Conservation (phyloP, 2,888 invertebrate genomes). For the Chymomyza fuscimana region DNA sequence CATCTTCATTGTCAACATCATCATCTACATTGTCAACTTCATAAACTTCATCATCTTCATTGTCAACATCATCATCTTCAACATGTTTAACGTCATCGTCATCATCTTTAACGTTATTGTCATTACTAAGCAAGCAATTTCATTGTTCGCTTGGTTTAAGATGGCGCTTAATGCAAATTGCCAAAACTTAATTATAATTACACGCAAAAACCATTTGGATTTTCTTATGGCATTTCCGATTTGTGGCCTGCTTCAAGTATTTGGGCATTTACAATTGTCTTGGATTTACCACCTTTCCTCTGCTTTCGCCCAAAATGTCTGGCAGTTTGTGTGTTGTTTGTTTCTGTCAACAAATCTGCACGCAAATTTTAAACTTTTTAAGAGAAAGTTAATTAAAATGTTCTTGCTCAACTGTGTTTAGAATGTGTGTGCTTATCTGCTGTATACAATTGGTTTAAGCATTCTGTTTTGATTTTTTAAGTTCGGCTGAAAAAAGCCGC, state of each 20-base stretch:
- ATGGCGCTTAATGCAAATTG: conserved; percentile 60
- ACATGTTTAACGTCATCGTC: conserved; percentile 8
- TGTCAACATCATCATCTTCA: conserved; percentile 14
- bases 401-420: neutral
- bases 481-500: neutral
- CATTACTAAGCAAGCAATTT: conserved; percentile 46
- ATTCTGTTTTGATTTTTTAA: neutral
- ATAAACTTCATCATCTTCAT: conserved; percentile 25
- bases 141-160: conserved; percentile 37
- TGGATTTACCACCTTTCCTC: neutral
- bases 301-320: neutral
- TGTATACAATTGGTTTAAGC: neutral
- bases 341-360: conserved; percentile 22
- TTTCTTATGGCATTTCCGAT: conserved; percentile 37
- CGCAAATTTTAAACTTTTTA: conserved; percentile 31
- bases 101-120: conserved; percentile 28
- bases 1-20: conserved; percentile 27
- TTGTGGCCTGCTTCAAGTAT: conserved; percentile 39
- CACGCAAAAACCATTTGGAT: conserved; percentile 65
- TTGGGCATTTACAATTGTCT: neutral
- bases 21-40: too few species aligned
- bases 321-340: conserved; percentile 6
- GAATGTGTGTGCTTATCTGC: neutral
- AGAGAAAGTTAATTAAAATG: conserved; percentile 44
- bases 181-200: conserved; percentile 73